Base-by-base conservation (phyloP, 2,797 vertebrate species). In the Masticophis lateralis region DNA sequence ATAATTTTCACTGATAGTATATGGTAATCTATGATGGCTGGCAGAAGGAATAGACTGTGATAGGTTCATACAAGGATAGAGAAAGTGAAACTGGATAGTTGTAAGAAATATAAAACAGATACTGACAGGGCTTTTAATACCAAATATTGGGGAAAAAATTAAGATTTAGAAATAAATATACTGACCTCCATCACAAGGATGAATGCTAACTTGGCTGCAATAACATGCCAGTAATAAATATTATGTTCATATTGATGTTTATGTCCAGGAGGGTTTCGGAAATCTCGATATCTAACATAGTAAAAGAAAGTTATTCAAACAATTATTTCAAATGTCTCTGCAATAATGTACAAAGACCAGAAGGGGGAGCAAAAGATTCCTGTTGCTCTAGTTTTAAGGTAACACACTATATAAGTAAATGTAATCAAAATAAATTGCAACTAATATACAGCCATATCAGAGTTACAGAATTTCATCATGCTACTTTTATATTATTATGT, bases 101-200 rank as follows among this genome's bases (percentile, higher is more conserved):
- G 20, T 57, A 37, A 55, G 10, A n/a, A 60, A 79, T 55, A n/a
- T 13, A 86, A 55, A 83, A 43, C 20, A 14, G 2, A 53, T 5
- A 60, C 86, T 59, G 20, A 88, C 5, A 55, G 43, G 16, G n/a
- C 69, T 69, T 66, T 59, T 55, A 32, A 92, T 90, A 20, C 13
- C 18, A 89, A 90, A 55, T 5, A 16, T 43, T 56, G 14, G 74
- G 53, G 13, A 0, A 2, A 0, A 0, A 3, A 47, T 22, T 86
- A 90, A n/a, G 66, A 57, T 94, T 91, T 27, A 86, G 43, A 53
- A 1, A 66, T 51, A 12, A 0, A 0, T 2, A 56, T 18, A 91
- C 98, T 89, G 95, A 99, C 99, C 98, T 99, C 99, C 91, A 99
- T 97, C 91, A 99, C 98, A 86, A 99, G 99, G 96, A 99, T 98